phyloP scores from a whole-genome alignment of 1,140 invertebrate genomes.

The Macrosteles quadrilineatus region DNA sequence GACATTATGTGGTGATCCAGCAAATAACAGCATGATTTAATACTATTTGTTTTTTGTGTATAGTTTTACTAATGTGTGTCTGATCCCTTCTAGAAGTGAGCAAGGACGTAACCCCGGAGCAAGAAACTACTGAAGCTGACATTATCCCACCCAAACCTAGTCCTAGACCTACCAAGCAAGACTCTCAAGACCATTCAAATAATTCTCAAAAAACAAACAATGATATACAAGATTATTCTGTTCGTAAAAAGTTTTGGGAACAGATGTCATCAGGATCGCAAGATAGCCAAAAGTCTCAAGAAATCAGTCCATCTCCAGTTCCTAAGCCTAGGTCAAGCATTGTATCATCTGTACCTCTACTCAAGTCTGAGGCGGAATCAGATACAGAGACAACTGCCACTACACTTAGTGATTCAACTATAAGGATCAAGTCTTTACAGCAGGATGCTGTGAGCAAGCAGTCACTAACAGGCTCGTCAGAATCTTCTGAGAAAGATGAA shows the following conservation, averaged over 20 bases:
- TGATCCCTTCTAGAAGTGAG: slow-evolving; percentile 38
- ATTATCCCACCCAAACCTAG: slow-evolving; percentile 33
- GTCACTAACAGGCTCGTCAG: slow-evolving; percentile 39
- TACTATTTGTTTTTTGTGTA: slow-evolving; percentile 9
- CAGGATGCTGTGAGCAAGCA: slow-evolving; percentile 32
- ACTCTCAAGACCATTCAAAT: slow-evolving; percentile 22
- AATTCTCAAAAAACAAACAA: slow-evolving; percentile 23
- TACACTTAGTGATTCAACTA: slow-evolving; percentile 39
- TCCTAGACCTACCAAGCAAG: slow-evolving; percentile 28
- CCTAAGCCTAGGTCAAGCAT: slow-evolving; percentile 51
- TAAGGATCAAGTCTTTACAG: slow-evolving; percentile 32
- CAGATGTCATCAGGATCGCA: slow-evolving; percentile 41
- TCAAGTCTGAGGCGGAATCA: slow-evolving; percentile 36
- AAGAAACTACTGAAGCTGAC: slow-evolving; percentile 29
- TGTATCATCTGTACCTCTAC: slow-evolving; percentile 34
- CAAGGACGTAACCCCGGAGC: slow-evolving; percentile 34
- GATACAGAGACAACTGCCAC: slow-evolving; percentile 38
- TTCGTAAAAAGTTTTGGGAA: slow-evolving; percentile 57
- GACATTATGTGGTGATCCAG: slow-evolving; percentile 26
- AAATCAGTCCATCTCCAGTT: slow-evolving; percentile 44
- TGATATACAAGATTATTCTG: slow-evolving; percentile 39
- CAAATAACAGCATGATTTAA: slow-evolving; percentile 26
- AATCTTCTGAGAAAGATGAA: slow-evolving; percentile 40
- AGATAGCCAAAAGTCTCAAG: slow-evolving; percentile 37
- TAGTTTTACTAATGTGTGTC: slow-evolving; percentile 32